A percentile compares a stretch with the other conserved stretches of the same genome.
Evolutionary conservation across 2,888 invertebrate species (phyloP).

Genomic region (Aphidius colemani): DNA sequence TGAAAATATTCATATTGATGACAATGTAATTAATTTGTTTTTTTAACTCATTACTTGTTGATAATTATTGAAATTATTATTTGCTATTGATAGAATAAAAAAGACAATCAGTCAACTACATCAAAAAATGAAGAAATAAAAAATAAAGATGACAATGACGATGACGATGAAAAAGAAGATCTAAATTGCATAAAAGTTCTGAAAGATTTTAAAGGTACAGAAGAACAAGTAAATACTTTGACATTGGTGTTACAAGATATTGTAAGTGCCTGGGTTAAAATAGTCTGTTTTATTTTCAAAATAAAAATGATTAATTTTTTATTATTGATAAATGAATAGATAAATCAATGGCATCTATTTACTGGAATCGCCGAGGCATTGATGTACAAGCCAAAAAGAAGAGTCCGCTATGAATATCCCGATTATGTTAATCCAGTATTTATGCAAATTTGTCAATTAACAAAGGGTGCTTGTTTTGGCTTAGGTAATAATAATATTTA

Average conservation of each 20-base stretch:
- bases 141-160: conserved; percentile 13
- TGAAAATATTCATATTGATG: too few species aligned
- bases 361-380: conserved; percentile 51
- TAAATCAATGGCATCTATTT: conserved; percentile 54
- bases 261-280: conserved; percentile 39
- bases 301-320: too few species aligned
- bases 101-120: neutral
- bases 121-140: neutral
- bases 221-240: conserved; percentile 46
- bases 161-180: conserved; percentile 14
- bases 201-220: conserved; percentile 16
- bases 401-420: conserved; percentile 42
- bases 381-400: conserved; percentile 48
- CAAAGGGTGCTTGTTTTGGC: conserved; percentile 70
- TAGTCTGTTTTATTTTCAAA: neutral
- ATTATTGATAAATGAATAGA: conserved; percentile 34
- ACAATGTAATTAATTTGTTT: neutral
- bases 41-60: neutral
- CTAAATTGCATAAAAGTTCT: conserved; percentile 32
- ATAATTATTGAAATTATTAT: neutral
- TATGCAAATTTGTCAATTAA: conserved; percentile 66
- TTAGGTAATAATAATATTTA: conserved; percentile 58
- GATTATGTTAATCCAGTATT: conserved; percentile 54
- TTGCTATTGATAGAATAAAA: neutral
- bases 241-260: conserved; percentile 51